Evolutionary conservation across 2,113 vertebrate genomes (phyloP).

Genomic region (Toxostoma redivivum): DNA sequence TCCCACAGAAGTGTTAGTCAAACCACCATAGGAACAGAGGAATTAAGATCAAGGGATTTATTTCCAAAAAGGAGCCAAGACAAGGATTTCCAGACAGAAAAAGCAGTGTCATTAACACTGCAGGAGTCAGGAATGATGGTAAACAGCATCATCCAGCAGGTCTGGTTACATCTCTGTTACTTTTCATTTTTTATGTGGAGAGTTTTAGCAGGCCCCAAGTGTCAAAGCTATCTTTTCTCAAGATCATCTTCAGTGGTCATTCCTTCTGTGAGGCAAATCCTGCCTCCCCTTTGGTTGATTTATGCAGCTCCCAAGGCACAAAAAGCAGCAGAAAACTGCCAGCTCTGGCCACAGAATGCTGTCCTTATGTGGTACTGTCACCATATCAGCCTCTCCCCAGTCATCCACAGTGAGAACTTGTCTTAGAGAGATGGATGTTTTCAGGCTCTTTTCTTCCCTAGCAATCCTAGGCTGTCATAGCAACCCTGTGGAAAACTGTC

Average conservation of each 20-base stretch:
- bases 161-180: neutral
- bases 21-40: constrained; percentile 12
- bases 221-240: neutral
- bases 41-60: constrained; percentile 38
- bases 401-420: neutral
- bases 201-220: neutral
- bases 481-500: neutral
- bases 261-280: neutral
- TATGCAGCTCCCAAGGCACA: neutral
- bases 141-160: neutral
- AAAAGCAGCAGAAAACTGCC: neutral
- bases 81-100: constrained; percentile 31
- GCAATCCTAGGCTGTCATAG: neutral
- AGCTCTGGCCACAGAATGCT: neutral
- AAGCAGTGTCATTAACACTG: neutral
- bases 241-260: neutral
- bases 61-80: constrained; percentile 19
- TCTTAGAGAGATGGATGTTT: neutral
- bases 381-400: neutral
- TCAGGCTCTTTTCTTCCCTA: neutral
- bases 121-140: neutral
- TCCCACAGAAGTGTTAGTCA: constrained; percentile 47
- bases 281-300: neutral
- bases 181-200: neutral
- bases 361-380: neutral